Evolutionary conservation across 2,113 vertebrate species (phyloP).

Genomic region (Daphoenositta chrysoptera): DNA sequence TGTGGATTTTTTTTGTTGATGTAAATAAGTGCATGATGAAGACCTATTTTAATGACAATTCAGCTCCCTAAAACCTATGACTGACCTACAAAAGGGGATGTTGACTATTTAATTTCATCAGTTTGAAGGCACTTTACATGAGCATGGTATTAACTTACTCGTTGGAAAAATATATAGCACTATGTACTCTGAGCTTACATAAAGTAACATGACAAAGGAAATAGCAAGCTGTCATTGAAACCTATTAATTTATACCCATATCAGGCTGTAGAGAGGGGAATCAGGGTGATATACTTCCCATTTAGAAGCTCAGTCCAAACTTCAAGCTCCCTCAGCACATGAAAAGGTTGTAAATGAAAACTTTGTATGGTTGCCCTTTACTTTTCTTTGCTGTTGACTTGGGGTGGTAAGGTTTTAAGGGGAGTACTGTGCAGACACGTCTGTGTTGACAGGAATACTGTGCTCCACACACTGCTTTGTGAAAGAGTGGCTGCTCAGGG

Average conservation of each 20-base stretch:
- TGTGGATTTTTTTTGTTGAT: background rate
- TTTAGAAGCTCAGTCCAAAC: background rate
- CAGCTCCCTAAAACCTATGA: background rate
- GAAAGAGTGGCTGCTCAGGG: background rate
- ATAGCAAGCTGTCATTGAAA: background rate
- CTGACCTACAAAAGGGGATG: background rate
- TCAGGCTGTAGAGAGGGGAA: background rate
- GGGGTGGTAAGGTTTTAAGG: background rate
- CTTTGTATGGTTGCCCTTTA: background rate
- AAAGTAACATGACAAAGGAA: background rate
- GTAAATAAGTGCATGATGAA: background rate
- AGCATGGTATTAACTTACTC: background rate
- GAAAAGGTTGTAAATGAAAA: background rate
- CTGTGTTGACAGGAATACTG: background rate
- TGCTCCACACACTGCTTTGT: background rate
- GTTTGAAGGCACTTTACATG: background rate
- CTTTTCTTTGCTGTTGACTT: background rate
- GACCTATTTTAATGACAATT: background rate
- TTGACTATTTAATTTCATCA: background rate
- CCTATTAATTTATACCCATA: background rate
- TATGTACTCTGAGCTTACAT: background rate
- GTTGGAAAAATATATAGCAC: background rate
- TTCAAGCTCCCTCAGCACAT: background rate
- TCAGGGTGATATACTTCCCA: background rate
- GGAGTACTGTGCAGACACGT: background rate